Evolutionary conservation across 1,140 invertebrate genomes (phyloP).

Genomic region (Drosophila arawakana): DNA sequence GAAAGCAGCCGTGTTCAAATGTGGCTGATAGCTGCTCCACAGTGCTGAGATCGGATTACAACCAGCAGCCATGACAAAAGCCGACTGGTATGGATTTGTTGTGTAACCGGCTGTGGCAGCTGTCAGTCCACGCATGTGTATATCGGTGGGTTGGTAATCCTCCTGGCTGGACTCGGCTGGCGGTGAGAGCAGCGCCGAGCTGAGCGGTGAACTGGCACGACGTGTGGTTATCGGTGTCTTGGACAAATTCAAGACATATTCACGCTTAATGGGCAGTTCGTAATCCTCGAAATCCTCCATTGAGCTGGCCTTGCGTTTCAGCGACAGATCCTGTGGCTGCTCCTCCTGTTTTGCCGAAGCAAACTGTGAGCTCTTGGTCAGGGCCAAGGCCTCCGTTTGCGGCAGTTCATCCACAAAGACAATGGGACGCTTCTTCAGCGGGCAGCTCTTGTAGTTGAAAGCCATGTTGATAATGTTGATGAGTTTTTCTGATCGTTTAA

Average conservation of each 20-base stretch:
- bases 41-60: conserved; percentile 78
- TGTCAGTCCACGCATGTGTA: conserved; percentile 75
- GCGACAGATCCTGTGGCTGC: conserved; percentile 88
- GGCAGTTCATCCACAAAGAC: conserved; percentile 85
- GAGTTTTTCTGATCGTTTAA: conserved; percentile 10
- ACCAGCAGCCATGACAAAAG: conserved; percentile 77
- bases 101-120: conserved; percentile 67
- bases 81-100: conserved; percentile 75
- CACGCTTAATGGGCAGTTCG: conserved; percentile 65
- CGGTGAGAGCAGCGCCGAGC: conserved; percentile 63
- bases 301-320: conserved; percentile 68
- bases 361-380: conserved; percentile 64
- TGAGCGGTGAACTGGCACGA: conserved; percentile 39
- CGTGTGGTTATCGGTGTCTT: conserved; percentile 58
- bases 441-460: conserved; percentile 93
- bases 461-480: conserved; percentile 55
- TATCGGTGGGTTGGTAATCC: conserved; percentile 69
- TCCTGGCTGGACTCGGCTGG: conserved; percentile 47
- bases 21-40: conserved; percentile 77
- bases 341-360: conserved; percentile 37
- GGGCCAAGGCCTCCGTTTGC: conserved; percentile 76
- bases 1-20: conserved; percentile 58
- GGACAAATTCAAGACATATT: conserved; percentile 78
- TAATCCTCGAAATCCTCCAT: conserved; percentile 63
- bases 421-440: conserved; percentile 94